phyloP scores from a whole-genome alignment of 2,797 vertebrate species.

The Sebastiscus tertius region DNA sequence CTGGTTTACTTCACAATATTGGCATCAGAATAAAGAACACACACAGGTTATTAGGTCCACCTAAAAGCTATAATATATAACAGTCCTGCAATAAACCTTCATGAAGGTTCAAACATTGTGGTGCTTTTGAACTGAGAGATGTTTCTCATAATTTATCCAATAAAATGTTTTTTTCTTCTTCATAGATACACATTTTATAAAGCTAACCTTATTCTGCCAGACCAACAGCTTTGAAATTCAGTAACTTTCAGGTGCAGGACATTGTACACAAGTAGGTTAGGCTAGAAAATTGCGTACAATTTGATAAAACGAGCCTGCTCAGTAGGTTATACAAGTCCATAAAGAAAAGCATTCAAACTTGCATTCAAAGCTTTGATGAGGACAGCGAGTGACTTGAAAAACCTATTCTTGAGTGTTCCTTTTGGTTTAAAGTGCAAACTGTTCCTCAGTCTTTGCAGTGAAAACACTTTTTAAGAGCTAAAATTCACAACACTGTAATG shows the following conservation, averaged over 20 bases:
- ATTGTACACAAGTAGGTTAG: slow-evolving; percentile 53
- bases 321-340: background rate
- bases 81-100: background rate
- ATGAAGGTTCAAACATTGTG: background rate
- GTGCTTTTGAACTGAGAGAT: background rate
- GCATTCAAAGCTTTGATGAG: background rate
- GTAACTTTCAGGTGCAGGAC: slow-evolving; percentile 9
- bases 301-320: slow-evolving; percentile 9
- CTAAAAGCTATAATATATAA: background rate
- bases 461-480: background rate
- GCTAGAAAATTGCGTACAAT: slow-evolving; percentile 38
- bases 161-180: background rate
- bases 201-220: background rate
- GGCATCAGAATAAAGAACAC: background rate
- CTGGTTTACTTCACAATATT: background rate
- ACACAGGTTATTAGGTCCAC: background rate
- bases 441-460: background rate
- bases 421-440: background rate
- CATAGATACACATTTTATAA: background rate
- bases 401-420: background rate
- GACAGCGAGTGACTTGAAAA: background rate
- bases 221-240: background rate
- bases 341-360: background rate
- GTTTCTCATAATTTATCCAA: background rate
- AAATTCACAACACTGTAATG: background rate